A percentile compares a stretch with the other conserved stretches of the same genome.
These are phyloP conservation scores for Aphelenchoides fujianensis DNA, from an alignment of 1,140 invertebrate genomes.

Conservation along the genomic window DNA sequence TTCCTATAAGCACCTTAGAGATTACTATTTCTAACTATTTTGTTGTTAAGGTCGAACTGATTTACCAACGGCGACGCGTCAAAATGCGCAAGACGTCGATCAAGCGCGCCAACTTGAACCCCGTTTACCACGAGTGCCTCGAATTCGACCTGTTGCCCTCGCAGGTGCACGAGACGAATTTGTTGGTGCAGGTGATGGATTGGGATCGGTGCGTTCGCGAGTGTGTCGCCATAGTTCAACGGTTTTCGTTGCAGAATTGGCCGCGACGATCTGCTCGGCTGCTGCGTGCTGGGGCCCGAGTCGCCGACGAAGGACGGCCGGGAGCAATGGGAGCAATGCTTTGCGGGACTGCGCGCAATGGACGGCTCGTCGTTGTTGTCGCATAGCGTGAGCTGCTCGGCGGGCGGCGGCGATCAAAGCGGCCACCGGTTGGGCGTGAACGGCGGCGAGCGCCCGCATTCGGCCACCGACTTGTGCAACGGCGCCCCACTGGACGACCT, in stretches of 20 bases:
- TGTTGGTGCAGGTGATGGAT: conserved; percentile 82
- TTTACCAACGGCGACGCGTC: conserved; percentile 68
- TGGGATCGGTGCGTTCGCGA: conserved; percentile 73
- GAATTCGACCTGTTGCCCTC: conserved; percentile 69
- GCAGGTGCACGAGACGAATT: conserved; percentile 77
- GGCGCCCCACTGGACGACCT: neutral
- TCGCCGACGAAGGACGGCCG: conserved; percentile 74
- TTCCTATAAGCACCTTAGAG: too few species aligned
- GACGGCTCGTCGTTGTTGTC: neutral
- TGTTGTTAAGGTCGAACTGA: conserved; percentile 68
- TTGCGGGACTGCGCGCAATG: conserved; percentile 16
- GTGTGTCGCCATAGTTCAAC: too few species aligned
- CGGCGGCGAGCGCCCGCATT: neutral
- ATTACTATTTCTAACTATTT: too few species aligned
- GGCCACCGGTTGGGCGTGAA: neutral
- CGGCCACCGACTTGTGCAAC: neutral
- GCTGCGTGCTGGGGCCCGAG: conserved; percentile 74
- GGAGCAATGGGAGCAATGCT: conserved; percentile 73
- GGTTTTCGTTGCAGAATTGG: too few species aligned
- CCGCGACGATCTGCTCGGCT: conserved; percentile 80
- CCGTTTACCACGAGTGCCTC: conserved; percentile 69
- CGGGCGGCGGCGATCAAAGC: conserved; percentile 22
- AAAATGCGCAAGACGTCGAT: conserved; percentile 69
- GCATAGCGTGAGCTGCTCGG: conserved; percentile 15
- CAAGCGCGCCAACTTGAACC: conserved; percentile 67